phyloP scores from a whole-genome alignment of 2,888 invertebrate genomes.

The Neocrepidodera transversa region DNA sequence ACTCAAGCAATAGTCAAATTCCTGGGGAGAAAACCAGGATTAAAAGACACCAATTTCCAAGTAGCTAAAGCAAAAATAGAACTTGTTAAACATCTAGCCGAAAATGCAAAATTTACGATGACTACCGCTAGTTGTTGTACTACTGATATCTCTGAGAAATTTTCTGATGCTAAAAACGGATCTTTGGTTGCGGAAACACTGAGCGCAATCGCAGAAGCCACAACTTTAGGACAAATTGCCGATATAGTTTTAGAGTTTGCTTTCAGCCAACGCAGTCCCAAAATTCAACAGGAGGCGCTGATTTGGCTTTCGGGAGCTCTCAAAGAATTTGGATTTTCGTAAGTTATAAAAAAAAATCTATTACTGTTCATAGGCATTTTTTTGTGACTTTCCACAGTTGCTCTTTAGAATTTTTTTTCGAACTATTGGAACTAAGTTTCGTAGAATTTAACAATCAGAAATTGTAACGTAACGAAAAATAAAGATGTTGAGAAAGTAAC shows the following conservation, averaged over 20 bases:
- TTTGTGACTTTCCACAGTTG: too few relatives aligned
- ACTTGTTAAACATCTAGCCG: slow-evolving; percentile 77
- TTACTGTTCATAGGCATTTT: too few relatives aligned
- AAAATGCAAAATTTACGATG: slow-evolving; percentile 74
- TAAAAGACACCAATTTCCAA: slow-evolving; percentile 91
- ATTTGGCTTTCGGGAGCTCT: slow-evolving; percentile 81
- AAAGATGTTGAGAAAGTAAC: too few relatives aligned
- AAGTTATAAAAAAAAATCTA: too few relatives aligned
- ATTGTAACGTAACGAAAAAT: too few relatives aligned
- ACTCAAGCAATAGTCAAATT: slow-evolving; percentile 79
- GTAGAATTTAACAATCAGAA: too few relatives aligned
- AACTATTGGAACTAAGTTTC: too few relatives aligned
- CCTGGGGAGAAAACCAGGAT: slow-evolving; percentile 83
- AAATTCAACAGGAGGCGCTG: slow-evolving; percentile 86
- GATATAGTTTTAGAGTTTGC: slow-evolving; percentile 76
- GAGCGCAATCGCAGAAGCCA: slow-evolving; percentile 78
- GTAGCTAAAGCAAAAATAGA: slow-evolving; percentile 85
- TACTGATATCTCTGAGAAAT: slow-evolving; percentile 82
- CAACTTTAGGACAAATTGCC: slow-evolving; percentile 77
- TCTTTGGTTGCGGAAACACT: slow-evolving; percentile 73
- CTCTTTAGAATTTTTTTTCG: too few relatives aligned
- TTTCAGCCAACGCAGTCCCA: slow-evolving; percentile 88
- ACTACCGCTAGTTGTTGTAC: slow-evolving; percentile 78
- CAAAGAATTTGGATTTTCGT: slow-evolving; percentile 87
- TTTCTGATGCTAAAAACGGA: slow-evolving; percentile 84